phyloP scores from a whole-genome alignment of 2,113 vertebrate species.

The Petaurus breviceps region DNA sequence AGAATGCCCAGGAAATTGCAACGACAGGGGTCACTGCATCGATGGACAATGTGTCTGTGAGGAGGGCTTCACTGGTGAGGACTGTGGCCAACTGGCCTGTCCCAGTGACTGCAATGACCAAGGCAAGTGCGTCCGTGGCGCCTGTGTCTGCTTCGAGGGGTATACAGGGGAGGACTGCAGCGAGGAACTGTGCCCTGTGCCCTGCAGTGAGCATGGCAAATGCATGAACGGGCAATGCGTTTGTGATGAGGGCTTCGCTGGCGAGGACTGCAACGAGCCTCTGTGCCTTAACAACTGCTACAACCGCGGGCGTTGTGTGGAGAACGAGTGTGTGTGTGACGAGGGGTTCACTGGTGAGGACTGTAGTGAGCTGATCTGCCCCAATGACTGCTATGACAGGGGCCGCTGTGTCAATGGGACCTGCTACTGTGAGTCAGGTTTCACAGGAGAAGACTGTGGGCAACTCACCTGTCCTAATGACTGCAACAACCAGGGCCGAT shows the following conservation, averaged over 20 bases:
- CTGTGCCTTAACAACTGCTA: slow-evolving; percentile 94
- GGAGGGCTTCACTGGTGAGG: slow-evolving; percentile 88
- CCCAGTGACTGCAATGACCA: slow-evolving; percentile 95
- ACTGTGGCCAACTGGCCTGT: slow-evolving; percentile 92
- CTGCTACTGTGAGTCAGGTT: slow-evolving; percentile 94
- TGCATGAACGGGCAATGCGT: slow-evolving; percentile 91
- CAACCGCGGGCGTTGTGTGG: slow-evolving; percentile 90
- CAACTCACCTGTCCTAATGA: slow-evolving; percentile 88
- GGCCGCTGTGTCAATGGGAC: slow-evolving; percentile 96
- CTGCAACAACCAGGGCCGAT: slow-evolving; percentile 89
- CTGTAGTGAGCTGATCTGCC: slow-evolving; percentile 96
- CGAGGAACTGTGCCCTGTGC: slow-evolving; percentile 88
- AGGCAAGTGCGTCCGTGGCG: slow-evolving; percentile 91
- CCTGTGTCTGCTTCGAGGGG: slow-evolving; percentile 94
- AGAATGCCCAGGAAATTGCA: slow-evolving; percentile 78
- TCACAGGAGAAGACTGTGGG: slow-evolving; percentile 92
- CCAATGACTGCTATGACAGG: slow-evolving; percentile 95
- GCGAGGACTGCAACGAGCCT: slow-evolving; percentile 90
- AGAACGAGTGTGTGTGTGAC: slow-evolving; percentile 91
- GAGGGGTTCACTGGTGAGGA: slow-evolving; percentile 95
- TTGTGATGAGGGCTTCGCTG: slow-evolving; percentile 91
- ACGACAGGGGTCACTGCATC: slow-evolving; percentile 78
- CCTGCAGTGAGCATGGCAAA: slow-evolving; percentile 89
- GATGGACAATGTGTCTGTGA: slow-evolving; percentile 90
- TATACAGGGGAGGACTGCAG: slow-evolving; percentile 91